Conservation (phyloP, 1,140 invertebrate species). For the Sitophilus oryzae region DNA sequence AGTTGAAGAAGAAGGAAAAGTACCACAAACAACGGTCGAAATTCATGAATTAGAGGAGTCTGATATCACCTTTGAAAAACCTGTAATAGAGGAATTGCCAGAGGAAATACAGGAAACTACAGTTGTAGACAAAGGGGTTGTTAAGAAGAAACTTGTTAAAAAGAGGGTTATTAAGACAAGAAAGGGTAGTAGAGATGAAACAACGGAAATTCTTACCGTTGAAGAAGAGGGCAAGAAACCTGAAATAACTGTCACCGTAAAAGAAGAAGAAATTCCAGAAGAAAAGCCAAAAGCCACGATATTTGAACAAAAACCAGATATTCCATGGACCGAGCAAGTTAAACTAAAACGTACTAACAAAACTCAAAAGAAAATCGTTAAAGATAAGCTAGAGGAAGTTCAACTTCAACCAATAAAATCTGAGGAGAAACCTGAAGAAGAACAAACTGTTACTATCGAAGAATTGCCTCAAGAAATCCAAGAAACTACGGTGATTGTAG, state of each 20-base stretch:
- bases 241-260: constrained; percentile 33
- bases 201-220: constrained; percentile 45
- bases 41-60: no score
- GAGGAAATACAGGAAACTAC: constrained; percentile 41
- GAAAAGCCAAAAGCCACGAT: constrained; percentile 22
- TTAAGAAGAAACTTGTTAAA: constrained; percentile 35
- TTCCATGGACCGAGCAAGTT: constrained; percentile 46
- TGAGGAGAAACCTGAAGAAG: constrained; percentile 22
- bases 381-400: neutral
- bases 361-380: constrained; percentile 40
- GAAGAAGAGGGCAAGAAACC: constrained; percentile 44
- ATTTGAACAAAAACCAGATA: constrained; percentile 26
- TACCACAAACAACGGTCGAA: constrained; percentile 28
- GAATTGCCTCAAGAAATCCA: constrained; percentile 31
- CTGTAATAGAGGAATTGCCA: constrained; percentile 36
- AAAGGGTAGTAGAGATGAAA: constrained; percentile 43
- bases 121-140: constrained; percentile 16
- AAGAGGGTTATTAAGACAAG: constrained; percentile 43
- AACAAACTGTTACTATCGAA: constrained; percentile 42
- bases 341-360: constrained; percentile 43
- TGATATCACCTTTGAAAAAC: no score
- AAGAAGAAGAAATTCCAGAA: constrained; percentile 17
- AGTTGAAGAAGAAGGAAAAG: constrained; percentile 29
- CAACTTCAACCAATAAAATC: neutral
- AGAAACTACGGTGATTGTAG: constrained; percentile 33